Conservation (phyloP, 1,140 invertebrate genomes). For the Drosophila bocki region DNA sequence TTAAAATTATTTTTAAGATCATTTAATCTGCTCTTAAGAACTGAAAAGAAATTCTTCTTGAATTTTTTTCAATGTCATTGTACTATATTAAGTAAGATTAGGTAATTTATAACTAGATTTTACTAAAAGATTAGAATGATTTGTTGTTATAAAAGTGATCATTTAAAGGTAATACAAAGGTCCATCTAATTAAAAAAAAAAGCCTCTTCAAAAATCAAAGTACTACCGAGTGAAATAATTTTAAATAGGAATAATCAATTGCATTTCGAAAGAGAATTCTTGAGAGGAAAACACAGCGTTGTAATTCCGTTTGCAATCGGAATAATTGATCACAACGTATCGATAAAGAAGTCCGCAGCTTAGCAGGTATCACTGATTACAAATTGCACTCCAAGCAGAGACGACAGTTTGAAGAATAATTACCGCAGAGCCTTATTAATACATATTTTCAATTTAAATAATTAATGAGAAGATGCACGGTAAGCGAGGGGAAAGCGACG, state of each 20-base stretch:
- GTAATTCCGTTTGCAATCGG: background rate
- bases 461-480: constrained; percentile 19
- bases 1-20: background rate
- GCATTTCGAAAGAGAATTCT: constrained; percentile 2
- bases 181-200: too few species aligned
- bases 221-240: too few species aligned
- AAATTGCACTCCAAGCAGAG: background rate
- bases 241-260: too few species aligned
- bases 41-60: too few species aligned
- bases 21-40: background rate
- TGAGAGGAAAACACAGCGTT: background rate
- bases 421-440: constrained; percentile 33
- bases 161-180: too few species aligned
- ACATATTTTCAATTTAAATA: constrained; percentile 47
- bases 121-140: background rate
- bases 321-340: background rate
- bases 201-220: too few species aligned
- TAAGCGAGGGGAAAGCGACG: constrained; percentile 11
- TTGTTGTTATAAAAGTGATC: too few species aligned
- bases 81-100: too few species aligned
- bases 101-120: background rate
- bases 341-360: background rate
- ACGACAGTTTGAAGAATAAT: constrained; percentile 8
- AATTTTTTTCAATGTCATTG: too few species aligned
- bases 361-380: background rate